Evolutionary conservation across 2,888 invertebrate species (phyloP).

Genomic region (Stenolophus ochropezus): DNA sequence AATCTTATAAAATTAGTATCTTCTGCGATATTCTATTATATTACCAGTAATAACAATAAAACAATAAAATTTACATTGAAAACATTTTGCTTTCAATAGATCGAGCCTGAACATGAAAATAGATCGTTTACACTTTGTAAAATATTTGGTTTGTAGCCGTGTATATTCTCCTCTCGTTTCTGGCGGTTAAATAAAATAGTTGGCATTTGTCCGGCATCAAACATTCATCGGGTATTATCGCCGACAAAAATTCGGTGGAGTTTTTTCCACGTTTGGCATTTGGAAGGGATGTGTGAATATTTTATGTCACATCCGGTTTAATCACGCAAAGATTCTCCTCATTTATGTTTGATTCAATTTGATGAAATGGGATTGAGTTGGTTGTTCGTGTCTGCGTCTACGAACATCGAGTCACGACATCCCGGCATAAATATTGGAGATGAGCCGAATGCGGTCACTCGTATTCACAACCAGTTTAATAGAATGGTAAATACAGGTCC

Average conservation of each 20-base stretch:
- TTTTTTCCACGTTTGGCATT: conserved; percentile 15
- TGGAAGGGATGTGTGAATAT: conserved; percentile 39
- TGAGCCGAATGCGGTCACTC: conserved; percentile 37
- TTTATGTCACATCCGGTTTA: conserved; percentile 49
- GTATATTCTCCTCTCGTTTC: not conserved
- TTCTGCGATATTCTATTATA: no score
- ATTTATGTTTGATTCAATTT: conserved; percentile 59
- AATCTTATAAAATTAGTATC: no score
- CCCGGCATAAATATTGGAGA: conserved; percentile 46
- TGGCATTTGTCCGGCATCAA: conserved; percentile 39
- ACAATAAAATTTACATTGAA: no score
- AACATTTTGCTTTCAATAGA: no score
- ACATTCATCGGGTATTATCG: conserved; percentile 27
- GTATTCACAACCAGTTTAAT: conserved; percentile 16
- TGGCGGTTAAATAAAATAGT: conserved; percentile 31
- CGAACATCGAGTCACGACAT: conserved; percentile 36
- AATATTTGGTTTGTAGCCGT: no score
- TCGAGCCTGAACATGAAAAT: no score
- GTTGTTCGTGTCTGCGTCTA: conserved; percentile 49
- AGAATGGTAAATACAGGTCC: conserved; percentile 31
- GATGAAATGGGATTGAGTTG: conserved; percentile 49
- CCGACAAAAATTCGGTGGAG: conserved; percentile 31
- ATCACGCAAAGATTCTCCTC: conserved; percentile 58
- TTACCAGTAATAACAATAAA: no score
- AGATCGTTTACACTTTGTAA: no score